Evolutionary conservation across 2,888 invertebrate species (phyloP).

Genomic region (Dicranocentrus wangi): DNA sequence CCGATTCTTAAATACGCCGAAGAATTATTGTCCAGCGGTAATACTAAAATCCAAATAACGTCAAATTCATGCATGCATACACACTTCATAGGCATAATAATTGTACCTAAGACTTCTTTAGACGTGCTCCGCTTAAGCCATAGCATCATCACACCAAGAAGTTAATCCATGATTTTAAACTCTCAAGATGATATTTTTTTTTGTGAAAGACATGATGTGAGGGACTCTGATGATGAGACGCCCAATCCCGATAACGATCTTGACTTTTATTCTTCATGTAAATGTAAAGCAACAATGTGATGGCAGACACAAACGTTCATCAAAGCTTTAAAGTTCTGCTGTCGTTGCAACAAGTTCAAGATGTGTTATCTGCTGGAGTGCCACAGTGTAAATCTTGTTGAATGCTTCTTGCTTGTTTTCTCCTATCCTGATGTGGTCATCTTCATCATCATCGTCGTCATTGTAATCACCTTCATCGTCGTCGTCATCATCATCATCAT

Average conservation of each 20-base stretch:
- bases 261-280: constrained; percentile 63
- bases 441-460: constrained; percentile 52
- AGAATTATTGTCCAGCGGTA: too few species aligned
- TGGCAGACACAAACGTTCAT: constrained; percentile 56
- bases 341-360: constrained; percentile 51
- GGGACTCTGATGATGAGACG: constrained; percentile 58
- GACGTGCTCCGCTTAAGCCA: too few species aligned
- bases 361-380: constrained; percentile 55
- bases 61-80: too few species aligned
- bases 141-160: too few species aligned
- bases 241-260: constrained; percentile 60
- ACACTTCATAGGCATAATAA: too few species aligned
- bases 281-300: constrained; percentile 53
- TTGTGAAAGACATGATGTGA: constrained; percentile 34
- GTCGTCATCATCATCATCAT: constrained; percentile 19
- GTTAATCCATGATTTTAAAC: constrained; percentile 12
- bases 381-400: constrained; percentile 54
- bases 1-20: too few species aligned
- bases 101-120: too few species aligned
- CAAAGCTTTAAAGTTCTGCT: constrained; percentile 34
- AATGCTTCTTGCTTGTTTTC: constrained; percentile 40
- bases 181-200: not conserved
- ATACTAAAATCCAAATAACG: too few species aligned
- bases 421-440: constrained; percentile 47
- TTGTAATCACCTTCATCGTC: constrained; percentile 60